Evolutionary conservation across 2,797 vertebrate genomes (phyloP), one percentile per base, ranked within the genome.

Genomic region (Poeciliopsis gracilis): DNA sequence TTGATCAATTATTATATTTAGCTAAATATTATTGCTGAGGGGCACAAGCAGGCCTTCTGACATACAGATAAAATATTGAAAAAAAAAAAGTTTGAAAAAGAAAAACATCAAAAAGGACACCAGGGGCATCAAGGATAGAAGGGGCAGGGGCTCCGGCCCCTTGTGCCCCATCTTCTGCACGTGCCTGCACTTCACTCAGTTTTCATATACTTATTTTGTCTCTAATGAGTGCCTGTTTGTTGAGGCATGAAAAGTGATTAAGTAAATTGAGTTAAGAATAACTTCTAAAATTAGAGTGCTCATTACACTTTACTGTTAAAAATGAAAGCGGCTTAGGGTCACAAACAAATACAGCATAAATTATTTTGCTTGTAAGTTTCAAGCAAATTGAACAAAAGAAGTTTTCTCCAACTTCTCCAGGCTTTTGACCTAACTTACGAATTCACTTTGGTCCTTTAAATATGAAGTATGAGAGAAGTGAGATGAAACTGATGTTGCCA

Each of bases 401-500:
- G 47, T 51, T 51, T 51, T 51, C 6, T 49, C 47, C 47, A 6
- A 20, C 18, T 51, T 51, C 18, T 51, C 2, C 25, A 55, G 51
- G 11, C 10, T 57, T 57, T 28, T n/a, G 55, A 57, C 25, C 30
- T 7, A 33, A 16, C 6, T 13, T 7, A 16, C 2, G 13, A 16
- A 18, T 61, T 30, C 5, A 10, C 15, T 61, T 61, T 16, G 12
- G 6, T 61, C 7, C 7, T 61, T 61, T 61, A 61, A 61, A 61
- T 1, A 15, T 30, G 28, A 61, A 28, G 15, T 33, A 30, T 18
- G 49, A 41, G 53, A 78, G 63, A 25, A 46, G 69, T 38, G 70
- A 67, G 36, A 76, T 77, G 36, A 49, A 77, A 67, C 82, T 78
- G 38, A 36, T 69, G 59, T 72, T 79, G 69, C 53, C n/a, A 8